Percentiles rank a stretch among this genome's conserved stretches.
phyloP scores from a whole-genome alignment of 2,797 vertebrate species.

The Carapus acus region DNA sequence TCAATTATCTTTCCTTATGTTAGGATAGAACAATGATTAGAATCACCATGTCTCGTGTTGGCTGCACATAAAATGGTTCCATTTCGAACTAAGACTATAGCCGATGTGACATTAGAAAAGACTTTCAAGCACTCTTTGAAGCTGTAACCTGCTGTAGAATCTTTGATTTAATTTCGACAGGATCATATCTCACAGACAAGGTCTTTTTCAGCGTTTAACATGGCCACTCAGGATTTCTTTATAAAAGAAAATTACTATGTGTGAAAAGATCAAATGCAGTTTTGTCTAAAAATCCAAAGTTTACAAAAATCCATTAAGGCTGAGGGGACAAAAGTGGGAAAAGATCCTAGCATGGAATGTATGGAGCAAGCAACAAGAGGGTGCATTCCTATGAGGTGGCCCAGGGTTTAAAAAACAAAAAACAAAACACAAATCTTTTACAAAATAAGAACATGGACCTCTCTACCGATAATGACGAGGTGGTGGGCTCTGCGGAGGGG shows the following conservation, averaged over 20 bases:
- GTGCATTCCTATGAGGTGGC: constrained; percentile 26
- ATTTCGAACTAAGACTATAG: constrained; percentile 1
- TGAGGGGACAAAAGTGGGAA: constrained; percentile 27
- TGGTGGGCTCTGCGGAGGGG: constrained; percentile 53
- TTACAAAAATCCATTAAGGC: constrained; percentile 44
- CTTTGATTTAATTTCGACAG: constrained; percentile 15
- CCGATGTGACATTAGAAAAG: not conserved
- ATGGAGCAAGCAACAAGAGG: constrained; percentile 49
- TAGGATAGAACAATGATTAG: constrained; percentile 19
- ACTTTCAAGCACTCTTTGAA: constrained; percentile 18
- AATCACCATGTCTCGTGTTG: constrained; percentile 41
- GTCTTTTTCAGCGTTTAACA: constrained; percentile 12
- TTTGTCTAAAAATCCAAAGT: not conserved
- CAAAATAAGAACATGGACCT: constrained; percentile 37
- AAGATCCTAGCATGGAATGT: constrained; percentile 68
- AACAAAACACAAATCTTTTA: too few species aligned
- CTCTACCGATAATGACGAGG: constrained; percentile 76
- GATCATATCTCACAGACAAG: not conserved
- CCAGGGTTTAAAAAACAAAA: constrained; percentile 31
- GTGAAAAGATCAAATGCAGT: constrained; percentile 16
- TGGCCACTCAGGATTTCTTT: constrained; percentile 35
- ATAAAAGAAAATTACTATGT: constrained; percentile 43
- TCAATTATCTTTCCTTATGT: constrained; percentile 19
- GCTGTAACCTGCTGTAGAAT: constrained; percentile 16
- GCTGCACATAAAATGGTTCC: constrained; percentile 7